These are phyloP conservation scores for Pluvialis apricaria DNA, from an alignment of 2,113 vertebrate genomes.

Conservation along the genomic window DNA sequence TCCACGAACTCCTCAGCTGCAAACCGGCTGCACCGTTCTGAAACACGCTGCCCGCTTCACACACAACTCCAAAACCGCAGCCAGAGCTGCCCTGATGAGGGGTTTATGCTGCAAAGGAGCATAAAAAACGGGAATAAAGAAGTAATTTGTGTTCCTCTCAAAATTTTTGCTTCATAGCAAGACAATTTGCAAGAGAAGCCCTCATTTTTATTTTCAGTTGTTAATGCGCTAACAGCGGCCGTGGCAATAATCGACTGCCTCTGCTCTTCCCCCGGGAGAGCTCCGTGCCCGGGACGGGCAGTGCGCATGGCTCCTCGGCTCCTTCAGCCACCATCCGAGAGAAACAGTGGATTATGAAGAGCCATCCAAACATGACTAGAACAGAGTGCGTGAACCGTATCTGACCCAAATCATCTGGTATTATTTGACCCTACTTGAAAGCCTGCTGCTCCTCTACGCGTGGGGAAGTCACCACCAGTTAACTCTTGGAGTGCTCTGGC, in stretches of 20 bases:
- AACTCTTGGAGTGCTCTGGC: not conserved
- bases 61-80: not conserved
- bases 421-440: not conserved
- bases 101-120: not conserved
- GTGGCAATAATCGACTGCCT: not conserved
- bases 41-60: not conserved
- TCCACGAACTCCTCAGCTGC: no score
- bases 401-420: not conserved
- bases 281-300: accelerated
- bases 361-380: not conserved
- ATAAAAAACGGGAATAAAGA: no score
- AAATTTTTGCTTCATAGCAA: not conserved
- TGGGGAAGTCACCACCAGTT: not conserved
- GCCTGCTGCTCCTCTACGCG: no score
- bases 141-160: not conserved
- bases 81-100: accelerated
- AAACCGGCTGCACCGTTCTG: accelerated
- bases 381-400: not conserved
- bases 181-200: accelerated
- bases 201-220: not conserved
- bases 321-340: not conserved
- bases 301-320: accelerated
- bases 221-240: not conserved
- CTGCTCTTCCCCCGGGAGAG: accelerated
- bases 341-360: accelerated